These are phyloP conservation scores for Notolepis coatsorum DNA, from an alignment of 2,797 vertebrate genomes.

Conservation along the genomic window DNA sequence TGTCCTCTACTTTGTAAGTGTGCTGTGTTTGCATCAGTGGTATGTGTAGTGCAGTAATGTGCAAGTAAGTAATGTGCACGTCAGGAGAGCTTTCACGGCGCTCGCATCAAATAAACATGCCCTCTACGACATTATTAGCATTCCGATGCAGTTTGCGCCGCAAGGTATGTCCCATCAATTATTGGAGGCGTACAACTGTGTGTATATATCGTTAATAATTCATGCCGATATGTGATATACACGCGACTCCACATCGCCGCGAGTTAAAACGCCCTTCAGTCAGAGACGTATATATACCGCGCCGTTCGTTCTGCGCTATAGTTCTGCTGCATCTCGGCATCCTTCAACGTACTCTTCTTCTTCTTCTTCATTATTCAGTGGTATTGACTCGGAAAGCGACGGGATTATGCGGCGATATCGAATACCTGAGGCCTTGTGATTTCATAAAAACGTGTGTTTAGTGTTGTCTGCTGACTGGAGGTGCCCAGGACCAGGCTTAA, in stretches of 20 bases:
- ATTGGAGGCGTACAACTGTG: not conserved
- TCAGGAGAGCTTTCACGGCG: no score
- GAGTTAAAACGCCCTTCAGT: not conserved
- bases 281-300: not conserved
- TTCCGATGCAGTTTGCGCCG: no score
- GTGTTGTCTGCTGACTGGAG: no score
- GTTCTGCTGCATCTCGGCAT: slow-evolving; percentile 10
- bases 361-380: slow-evolving; percentile 28
- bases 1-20: no score
- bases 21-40: no score
- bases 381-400: slow-evolving; percentile 54
- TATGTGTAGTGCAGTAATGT: no score
- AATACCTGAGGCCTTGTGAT: slow-evolving; percentile 29
- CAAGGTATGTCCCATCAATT: no score
- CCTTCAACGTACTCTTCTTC: slow-evolving; percentile 13
- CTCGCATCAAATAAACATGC: no score
- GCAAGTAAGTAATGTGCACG: no score
- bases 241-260: slow-evolving; percentile 17
- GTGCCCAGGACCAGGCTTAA: no score
- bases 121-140: no score
- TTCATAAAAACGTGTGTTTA: slow-evolving; percentile 43
- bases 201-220: slow-evolving; percentile 41
- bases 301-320: not conserved
- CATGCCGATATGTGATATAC: slow-evolving; percentile 22
- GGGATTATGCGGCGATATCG: slow-evolving; percentile 21